Evolutionary conservation across 2,113 vertebrate species (phyloP), one percentile per base, ranked within the genome.

Genomic region (Ardeotis arabs): DNA sequence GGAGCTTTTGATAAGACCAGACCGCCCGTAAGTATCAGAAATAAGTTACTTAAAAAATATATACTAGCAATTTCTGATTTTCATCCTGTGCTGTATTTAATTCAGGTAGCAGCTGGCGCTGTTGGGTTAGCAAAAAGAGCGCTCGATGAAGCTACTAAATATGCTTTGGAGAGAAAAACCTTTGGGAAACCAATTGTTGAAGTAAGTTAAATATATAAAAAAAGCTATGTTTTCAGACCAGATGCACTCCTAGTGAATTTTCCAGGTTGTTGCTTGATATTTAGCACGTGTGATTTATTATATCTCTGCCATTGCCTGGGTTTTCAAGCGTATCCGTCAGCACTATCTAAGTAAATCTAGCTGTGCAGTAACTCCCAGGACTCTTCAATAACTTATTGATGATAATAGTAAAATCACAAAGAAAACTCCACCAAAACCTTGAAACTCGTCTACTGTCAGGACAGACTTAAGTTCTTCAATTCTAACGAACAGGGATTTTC

Each of bases 1-100:
- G 99, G 98, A 12, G 98, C 99, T 82, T 99, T 99, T n/a, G 99
- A 99, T 97, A 99, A 98, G 98, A 99, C 99, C 29, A 98, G 99
- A 39, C 99, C 99, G 14, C 96, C 98, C 0, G 99, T 99, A 92
- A 98, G 99, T 98, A 60, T 50, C 64, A 41, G 70, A 44, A 83
- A 22, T 18, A 86, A 55, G 29, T 67, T 41, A 18, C 50, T 56
- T 22, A 41, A 49, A 45, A 35, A 29, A 41, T 12, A 41, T 47
- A 28, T 4, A 56, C 16, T 7, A 2, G 62, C 33, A 10, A 62
- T 55, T 78, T 55, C 41, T 33, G 10, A 24, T 29, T 77, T 79
- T 95, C 35, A 79, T 14, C 55, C 58, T 5, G 3, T 37, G 0
- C 44, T 90, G 3, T 66, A 21, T 83, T 91, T 49, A 6, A 41